Base-by-base conservation (phyloP, 2,888 invertebrate species). In the Catocala fraxini region DNA sequence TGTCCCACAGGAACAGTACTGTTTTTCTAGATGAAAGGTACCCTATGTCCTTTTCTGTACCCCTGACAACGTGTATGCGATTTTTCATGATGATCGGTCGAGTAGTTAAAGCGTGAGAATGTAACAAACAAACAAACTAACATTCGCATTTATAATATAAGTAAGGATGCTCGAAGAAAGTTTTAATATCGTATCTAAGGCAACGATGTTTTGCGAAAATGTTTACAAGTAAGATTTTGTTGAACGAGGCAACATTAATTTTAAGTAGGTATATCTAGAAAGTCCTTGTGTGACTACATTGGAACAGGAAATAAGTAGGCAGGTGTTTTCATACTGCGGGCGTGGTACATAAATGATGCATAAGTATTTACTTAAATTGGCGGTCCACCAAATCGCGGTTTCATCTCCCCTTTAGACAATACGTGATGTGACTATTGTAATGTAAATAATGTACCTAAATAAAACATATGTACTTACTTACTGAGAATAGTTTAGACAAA, bases 371-470 rank as follows among this genome's bases (percentile, higher is more conserved):
- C 66, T 64, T 75, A 74, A 78, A 81, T 77, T 79, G 79, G 77
- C 71, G 13, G 46, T 64, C 47, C 48, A 60, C 64, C 75, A 73
- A 70, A 80, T 81, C 78, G 73, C 15, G 41, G 63, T 84, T 82
- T 81, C 80, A 86, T 83, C 85, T 84, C 56, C 59, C 11, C 65
- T 59, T 51, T 71, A 65, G 57, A 63, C 59, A 69, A 65, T 66
- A 85, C 87, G 84, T 86, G 88, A 77, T 65, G 43, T 65, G 83
- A 85, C 63, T 51, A 51, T 33, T 41, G 9, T 15, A 6, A 33
- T 49, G 2, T 43, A 35, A 6, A 10, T 34, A 15, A 54, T 12
- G 25, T 51, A n/a, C n/a, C n/a, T n/a, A 46, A 25, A 12, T 1
- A 59, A 25, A 41, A 52, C 41, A 41, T 11, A n/a, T 33, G 25